These are phyloP conservation scores for Halictus ligatus DNA, from an alignment of 2,888 invertebrate species.

Conservation along the genomic window DNA sequence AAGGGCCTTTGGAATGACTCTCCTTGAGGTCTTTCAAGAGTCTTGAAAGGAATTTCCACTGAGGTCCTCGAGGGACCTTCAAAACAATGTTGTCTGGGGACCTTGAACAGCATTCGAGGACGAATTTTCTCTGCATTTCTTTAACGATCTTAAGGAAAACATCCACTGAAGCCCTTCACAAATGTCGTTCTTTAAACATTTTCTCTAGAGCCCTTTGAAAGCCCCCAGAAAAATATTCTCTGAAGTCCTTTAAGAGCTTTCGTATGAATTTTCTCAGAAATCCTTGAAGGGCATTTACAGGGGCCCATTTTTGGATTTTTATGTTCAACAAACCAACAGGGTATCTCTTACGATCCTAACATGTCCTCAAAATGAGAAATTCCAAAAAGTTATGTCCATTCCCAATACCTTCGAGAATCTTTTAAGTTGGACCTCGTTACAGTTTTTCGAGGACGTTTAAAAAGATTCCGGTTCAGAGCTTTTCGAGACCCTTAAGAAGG, in stretches of 20 bases:
- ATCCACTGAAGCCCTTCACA: background rate
- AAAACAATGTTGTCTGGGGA: background rate
- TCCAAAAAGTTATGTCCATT: background rate
- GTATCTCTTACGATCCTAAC: too few species aligned
- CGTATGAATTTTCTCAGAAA: background rate
- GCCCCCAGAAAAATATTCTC: background rate
- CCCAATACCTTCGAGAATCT: background rate
- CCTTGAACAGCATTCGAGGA: background rate
- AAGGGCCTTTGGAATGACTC: background rate
- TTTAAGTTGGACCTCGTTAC: background rate
- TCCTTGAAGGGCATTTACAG: background rate
- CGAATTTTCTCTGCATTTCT: background rate
- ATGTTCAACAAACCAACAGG: too few species aligned
- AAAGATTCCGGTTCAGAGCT: background rate
- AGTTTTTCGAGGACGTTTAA: background rate
- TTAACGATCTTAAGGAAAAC: background rate
- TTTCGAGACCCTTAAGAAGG: background rate
- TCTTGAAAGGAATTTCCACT: background rate
- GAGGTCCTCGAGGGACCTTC: background rate
- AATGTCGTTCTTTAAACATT: background rate
- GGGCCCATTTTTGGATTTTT: background rate
- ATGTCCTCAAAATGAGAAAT: background rate
- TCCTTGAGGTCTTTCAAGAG: constrained; percentile 2
- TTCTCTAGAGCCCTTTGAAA: background rate
- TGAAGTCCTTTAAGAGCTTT: too few species aligned